Percentiles rank a stretch among this genome's conserved stretches.
phyloP scores from a whole-genome alignment of 2,888 invertebrate species.

The Eilema caniola region DNA sequence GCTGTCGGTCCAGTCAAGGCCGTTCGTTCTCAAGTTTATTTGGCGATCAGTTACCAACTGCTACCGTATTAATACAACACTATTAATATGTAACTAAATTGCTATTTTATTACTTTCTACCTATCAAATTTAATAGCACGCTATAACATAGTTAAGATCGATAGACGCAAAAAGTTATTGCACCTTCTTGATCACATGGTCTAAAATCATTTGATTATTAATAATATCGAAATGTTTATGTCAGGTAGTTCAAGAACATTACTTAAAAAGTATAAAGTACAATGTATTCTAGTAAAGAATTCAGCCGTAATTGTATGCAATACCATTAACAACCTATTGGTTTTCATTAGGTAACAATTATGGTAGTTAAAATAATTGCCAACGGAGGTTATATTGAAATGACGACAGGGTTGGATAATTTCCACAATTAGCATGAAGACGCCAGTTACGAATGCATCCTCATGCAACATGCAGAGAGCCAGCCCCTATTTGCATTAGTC shows the following conservation, averaged over 20 bases:
- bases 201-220: not conserved
- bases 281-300: not conserved
- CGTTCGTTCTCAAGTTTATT: constrained; percentile 50
- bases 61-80: constrained; percentile 52
- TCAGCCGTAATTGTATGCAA: not conserved
- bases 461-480: constrained; percentile 71
- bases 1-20: constrained; percentile 66
- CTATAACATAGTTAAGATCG: constrained; percentile 25
- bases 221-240: not conserved
- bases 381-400: constrained; percentile 63
- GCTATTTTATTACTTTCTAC: constrained; percentile 49
- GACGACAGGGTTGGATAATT: constrained; percentile 67
- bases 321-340: not conserved
- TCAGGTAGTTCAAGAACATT: not conserved
- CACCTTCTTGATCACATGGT: not conserved
- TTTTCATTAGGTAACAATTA: constrained; percentile 1
- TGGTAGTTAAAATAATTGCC: constrained; percentile 35
- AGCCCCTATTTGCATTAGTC: constrained; percentile 59
- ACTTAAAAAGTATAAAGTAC: not conserved
- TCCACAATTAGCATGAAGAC: constrained; percentile 73
- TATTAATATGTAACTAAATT: constrained; percentile 48
- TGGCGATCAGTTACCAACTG: constrained; percentile 54
- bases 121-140: constrained; percentile 39
- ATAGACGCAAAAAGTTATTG: not conserved
- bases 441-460: constrained; percentile 68